A percentile compares a stretch with the other conserved stretches of the same genome.
phyloP scores from a whole-genome alignment of 2,888 invertebrate species.

The Conistra vaccinii region DNA sequence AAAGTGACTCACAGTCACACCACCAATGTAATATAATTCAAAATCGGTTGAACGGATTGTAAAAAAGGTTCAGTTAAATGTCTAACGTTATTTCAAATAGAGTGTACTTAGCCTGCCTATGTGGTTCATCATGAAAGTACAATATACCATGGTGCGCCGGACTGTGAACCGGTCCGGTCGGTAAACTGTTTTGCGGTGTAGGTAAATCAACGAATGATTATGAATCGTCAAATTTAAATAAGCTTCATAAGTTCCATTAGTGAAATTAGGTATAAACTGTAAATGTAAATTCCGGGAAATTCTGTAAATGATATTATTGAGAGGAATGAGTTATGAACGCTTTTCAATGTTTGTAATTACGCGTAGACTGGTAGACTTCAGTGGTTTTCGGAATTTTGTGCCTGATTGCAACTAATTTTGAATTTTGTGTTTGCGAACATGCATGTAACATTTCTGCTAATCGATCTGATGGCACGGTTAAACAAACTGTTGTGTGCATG shows the following conservation, averaged over 20 bases:
- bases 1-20: no score
- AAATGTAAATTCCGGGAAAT: slow-evolving; percentile 23
- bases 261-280: slow-evolving; percentile 44
- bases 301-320: slow-evolving; percentile 17
- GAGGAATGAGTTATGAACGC: slow-evolving; percentile 13
- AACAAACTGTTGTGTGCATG: background rate
- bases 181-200: slow-evolving; percentile 48
- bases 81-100: no score
- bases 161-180: background rate
- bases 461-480: background rate
- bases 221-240: slow-evolving; percentile 54
- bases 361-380: background rate
- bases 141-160: slow-evolving; percentile 19
- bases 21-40: no score
- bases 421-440: background rate
- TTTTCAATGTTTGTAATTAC: slow-evolving; percentile 18
- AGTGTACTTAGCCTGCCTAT: no score
- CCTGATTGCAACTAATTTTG: background rate
- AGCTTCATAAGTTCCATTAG: slow-evolving; percentile 51
- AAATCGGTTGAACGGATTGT: no score
- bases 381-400: background rate
- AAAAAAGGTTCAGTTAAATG: no score
- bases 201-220: slow-evolving; percentile 50
- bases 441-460: background rate
- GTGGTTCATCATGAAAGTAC: slow-evolving; percentile 25